Percentiles rank a stretch among this genome's conserved stretches.
Evolutionary conservation across 1,140 invertebrate species (phyloP).

Genomic region (Megathymus violae): DNA sequence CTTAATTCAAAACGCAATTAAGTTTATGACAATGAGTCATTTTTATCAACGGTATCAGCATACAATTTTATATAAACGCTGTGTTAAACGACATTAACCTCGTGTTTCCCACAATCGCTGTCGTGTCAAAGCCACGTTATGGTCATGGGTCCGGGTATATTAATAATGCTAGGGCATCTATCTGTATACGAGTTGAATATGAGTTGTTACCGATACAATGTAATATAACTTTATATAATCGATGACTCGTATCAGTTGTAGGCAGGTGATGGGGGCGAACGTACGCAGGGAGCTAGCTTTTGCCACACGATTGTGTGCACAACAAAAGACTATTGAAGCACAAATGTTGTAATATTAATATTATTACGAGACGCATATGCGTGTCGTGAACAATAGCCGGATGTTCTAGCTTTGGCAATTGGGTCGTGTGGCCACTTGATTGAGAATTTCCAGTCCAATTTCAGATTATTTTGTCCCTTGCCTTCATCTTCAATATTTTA

Average conservation of each 20-base stretch:
- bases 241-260: conserved; percentile 23
- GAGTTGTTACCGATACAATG: no score
- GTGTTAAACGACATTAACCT: conserved; percentile 21
- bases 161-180: conserved; percentile 1
- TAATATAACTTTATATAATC: no score
- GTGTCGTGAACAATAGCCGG: conserved; percentile 29
- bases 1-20: conserved; percentile 13
- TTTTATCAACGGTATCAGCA: conserved; percentile 13
- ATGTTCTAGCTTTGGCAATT: conserved; percentile 23
- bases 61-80: conserved; percentile 4
- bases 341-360: conserved; percentile 32
- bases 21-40: conserved; percentile 17
- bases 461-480: conserved; percentile 11
- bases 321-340: conserved; percentile 24
- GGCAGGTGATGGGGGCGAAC: conserved; percentile 17
- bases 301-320: conserved; percentile 24
- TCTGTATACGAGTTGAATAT: no score
- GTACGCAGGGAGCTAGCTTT: conserved; percentile 1
- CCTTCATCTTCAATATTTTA: no score
- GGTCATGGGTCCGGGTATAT: conserved; percentile 7
- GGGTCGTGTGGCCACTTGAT: conserved; percentile 1
- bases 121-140: conserved; percentile 26
- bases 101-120: conserved; percentile 15
- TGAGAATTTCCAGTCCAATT: not conserved
- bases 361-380: conserved; percentile 18